Evolutionary conservation across 2,797 vertebrate genomes (phyloP), one percentile per base, ranked within the genome.

Genomic region (Falco columbarius): DNA sequence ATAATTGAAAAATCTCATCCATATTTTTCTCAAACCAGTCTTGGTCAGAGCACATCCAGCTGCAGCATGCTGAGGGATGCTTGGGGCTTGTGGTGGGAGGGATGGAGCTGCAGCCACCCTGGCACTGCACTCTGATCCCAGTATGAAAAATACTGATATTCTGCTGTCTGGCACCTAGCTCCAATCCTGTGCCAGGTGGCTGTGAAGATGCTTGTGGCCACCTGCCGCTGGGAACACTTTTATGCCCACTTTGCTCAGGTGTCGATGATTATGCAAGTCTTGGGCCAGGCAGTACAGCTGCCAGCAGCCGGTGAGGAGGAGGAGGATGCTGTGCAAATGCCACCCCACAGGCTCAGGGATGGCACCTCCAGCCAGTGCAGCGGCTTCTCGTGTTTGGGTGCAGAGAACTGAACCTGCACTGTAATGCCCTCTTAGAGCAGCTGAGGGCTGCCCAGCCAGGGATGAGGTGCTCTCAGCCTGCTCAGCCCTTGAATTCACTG

Each of bases 51-150:
- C 29, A 27, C 0, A 1, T 38, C 32, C n/a, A 30, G 24, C 61
- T 49, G 51, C 4, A 3, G 9, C 7, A 5, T 19, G 21, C 12
- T 0, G 1, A 58, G 36, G 23, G 21, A 4, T 54, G 24, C 58
- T 76, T 1, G 1, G 38, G 38, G 32, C 16, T 75, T 8, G 7
- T 1, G 0, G 14, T 9, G 27, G 46, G 32, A 5, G 6, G 38
- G 32, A 32, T 32, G 47, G 72, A 70, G 21, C 47, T 63, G 68
- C 24, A 84, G 32, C 20, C 23, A 7, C 18, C 10, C 20, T 32
- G 55, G 32, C 16, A 55, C 66, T 49, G 16, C 0, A 2, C 24
- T 72, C 54, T 34, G 30, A 73, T 73, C 54, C 7, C 0, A 0
- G 3, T 38, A 62, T 81, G 51, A 89, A 67, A 81, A 81, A 3